Evolutionary conservation across 2,797 vertebrate species (phyloP).

Genomic region (Sylvia borin): DNA sequence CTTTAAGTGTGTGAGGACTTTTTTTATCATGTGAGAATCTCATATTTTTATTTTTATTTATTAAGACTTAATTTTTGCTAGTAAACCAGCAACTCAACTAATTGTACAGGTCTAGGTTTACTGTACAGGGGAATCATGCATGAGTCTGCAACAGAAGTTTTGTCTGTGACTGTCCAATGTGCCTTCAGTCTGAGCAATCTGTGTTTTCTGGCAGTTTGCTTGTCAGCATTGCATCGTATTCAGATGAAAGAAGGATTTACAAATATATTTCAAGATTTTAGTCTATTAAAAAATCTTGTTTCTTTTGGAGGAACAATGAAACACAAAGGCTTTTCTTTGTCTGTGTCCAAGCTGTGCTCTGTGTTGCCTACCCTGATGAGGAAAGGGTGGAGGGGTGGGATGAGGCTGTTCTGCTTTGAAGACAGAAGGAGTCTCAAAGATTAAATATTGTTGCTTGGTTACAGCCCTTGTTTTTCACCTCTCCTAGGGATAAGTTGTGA

Average conservation of each 20-base stretch:
- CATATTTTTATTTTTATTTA: neutral
- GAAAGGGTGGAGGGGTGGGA: neutral
- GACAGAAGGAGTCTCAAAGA: neutral
- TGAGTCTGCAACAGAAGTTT: neutral
- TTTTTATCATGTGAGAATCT: neutral
- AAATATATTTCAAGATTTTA: neutral
- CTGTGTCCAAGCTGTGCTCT: neutral
- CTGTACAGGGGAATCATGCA: neutral
- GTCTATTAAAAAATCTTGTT: neutral
- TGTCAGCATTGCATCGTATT: neutral
- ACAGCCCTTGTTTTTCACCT: conserved; percentile 17
- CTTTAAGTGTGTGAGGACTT: neutral
- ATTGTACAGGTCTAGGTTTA: neutral
- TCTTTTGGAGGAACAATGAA: neutral
- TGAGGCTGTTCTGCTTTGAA: neutral
- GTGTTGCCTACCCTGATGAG: fast-evolving
- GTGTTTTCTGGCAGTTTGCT: neutral
- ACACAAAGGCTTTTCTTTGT: neutral
- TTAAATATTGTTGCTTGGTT: conserved; percentile 40
- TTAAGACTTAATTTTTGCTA: neutral
- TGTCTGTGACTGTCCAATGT: neutral
- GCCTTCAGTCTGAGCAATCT: neutral
- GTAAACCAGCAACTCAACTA: neutral
- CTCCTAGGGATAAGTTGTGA: neutral
- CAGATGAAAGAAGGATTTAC: neutral